Evolutionary conservation across 2,797 vertebrate species (phyloP), one percentile per base, ranked within the genome.

Genomic region (Buphagus erythrorhynchus): DNA sequence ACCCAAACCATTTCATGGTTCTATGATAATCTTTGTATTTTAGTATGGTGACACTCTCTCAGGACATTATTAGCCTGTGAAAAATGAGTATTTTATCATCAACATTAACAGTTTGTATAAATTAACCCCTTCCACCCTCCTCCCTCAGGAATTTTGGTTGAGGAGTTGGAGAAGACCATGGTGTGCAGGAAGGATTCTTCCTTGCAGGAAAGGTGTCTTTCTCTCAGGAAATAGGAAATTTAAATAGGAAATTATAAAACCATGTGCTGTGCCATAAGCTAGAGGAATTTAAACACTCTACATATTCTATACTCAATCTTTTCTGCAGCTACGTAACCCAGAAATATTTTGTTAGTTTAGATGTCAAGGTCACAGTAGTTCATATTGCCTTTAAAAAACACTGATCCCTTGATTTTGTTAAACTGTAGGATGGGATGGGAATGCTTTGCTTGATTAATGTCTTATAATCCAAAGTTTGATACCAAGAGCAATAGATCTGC

Each of bases 91-190:
- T 59, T 90, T 71, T 73, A 16, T 67, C 42, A 65, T 29, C 38
- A n/a, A 2, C 5, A 6, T 58, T 13, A 62, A 9, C 18, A 73
- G 11, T 69, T 91, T 79, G 16, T 78, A 36, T 87, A 77, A 94
- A 82, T 92, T 69, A 87, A 62, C 2, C 5, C 9, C 4, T 18
- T 65, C 9, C 21, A 59, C 22, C 40, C 40, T 92, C 85, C 22
- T 72, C 54, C 38, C 35, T 76, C 72, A 90, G 91, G 78, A 86
- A 93, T 90, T 93, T 28, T 16, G 36, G 33, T 15, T 72, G 91
- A 63, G 38, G 40, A 88, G 49, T n/a, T 88, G 82, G 82, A 90
- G 86, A 67, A 55, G 10, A 59, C 26, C 69, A 5, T 87, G 84
- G 71, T 29, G 31, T 58, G 40, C 81, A 81, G 51, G 69, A 88